These are phyloP conservation scores for Oxygymnocypris stewartii DNA, from an alignment of 2,113 vertebrate genomes.

Conservation along the genomic window DNA sequence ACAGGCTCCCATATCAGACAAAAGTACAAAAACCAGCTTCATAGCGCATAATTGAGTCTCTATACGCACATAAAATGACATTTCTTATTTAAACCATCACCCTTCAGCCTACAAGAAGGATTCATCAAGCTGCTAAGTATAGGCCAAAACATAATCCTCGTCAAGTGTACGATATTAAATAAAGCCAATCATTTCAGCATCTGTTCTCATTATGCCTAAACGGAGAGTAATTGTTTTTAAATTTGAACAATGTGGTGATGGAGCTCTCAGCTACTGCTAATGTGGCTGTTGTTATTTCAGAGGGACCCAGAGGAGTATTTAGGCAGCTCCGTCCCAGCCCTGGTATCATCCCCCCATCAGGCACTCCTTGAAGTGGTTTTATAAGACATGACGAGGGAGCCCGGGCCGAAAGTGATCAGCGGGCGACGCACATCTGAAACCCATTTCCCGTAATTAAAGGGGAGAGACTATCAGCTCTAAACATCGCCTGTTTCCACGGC, in stretches of 20 bases:
- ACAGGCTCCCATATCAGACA: slow-evolving; percentile 34
- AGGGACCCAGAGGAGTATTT: slow-evolving; percentile 65
- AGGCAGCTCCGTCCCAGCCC: slow-evolving; percentile 58
- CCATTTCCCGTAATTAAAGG: slow-evolving; percentile 81
- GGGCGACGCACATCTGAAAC: slow-evolving; percentile 77
- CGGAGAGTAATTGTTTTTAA: slow-evolving; percentile 37
- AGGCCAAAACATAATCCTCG: slow-evolving; percentile 22
- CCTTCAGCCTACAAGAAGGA: slow-evolving; percentile 1
- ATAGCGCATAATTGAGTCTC: background rate
- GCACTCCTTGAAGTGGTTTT: slow-evolving; percentile 70
- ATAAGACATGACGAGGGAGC: slow-evolving; percentile 74
- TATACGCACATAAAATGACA: background rate
- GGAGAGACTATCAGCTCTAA: slow-evolving; percentile 76
- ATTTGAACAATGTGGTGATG: slow-evolving; percentile 55
- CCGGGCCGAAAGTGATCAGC: slow-evolving; percentile 75
- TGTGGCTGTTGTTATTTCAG: slow-evolving; percentile 69
- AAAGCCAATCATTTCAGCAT: slow-evolving; percentile 39
- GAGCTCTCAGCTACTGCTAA: slow-evolving; percentile 68
- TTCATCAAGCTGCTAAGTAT: slow-evolving; percentile 11
- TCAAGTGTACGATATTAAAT: slow-evolving; percentile 2
- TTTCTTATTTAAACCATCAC: background rate
- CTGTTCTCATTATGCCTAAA: slow-evolving; percentile 40
- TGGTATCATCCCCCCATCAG: slow-evolving; percentile 74
- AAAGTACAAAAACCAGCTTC: background rate
- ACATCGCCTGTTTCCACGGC: slow-evolving; percentile 76